These are phyloP conservation scores for Eueides isabella DNA, from an alignment of 1,140 invertebrate genomes.

Conservation along the genomic window DNA sequence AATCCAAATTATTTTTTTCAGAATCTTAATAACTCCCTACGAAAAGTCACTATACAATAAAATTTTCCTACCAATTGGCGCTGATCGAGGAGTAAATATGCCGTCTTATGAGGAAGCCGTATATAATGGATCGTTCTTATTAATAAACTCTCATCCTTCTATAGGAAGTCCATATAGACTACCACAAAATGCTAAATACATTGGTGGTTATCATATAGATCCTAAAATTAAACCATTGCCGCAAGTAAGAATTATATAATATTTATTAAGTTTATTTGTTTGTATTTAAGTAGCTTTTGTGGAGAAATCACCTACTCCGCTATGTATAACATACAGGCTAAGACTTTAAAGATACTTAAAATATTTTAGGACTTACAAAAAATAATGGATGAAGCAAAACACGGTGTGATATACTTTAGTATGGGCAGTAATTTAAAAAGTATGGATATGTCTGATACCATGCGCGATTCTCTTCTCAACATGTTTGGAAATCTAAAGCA, in stretches of 20 bases:
- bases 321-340: too few species aligned
- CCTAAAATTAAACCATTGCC: constrained; percentile 48
- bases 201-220: constrained; percentile 61
- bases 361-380: constrained; percentile 72
- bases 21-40: constrained; percentile 27
- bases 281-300: neutral
- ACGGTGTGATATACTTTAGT: constrained; percentile 86
- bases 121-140: constrained; percentile 56
- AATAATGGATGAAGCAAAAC: constrained; percentile 81
- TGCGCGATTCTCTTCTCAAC: constrained; percentile 76
- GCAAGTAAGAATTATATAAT: constrained; percentile 43
- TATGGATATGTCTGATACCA: constrained; percentile 73
- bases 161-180: constrained; percentile 50
- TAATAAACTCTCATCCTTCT: constrained; percentile 57
- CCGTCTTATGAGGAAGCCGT: constrained; percentile 54
- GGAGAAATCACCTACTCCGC: too few species aligned
- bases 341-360: too few species aligned
- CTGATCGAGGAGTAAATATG: constrained; percentile 47
- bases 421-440: constrained; percentile 84
- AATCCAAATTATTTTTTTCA: constrained; percentile 12
- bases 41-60: constrained; percentile 49
- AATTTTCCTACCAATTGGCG: constrained; percentile 46
- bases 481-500: constrained; percentile 83
- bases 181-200: constrained; percentile 56
- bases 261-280: too few species aligned